A percentile compares a stretch with the other conserved stretches of the same genome.
These are phyloP conservation scores for Palythoa grandis DNA, from an alignment of 92 coral and sea anemone genomes.

Conservation along the genomic window DNA sequence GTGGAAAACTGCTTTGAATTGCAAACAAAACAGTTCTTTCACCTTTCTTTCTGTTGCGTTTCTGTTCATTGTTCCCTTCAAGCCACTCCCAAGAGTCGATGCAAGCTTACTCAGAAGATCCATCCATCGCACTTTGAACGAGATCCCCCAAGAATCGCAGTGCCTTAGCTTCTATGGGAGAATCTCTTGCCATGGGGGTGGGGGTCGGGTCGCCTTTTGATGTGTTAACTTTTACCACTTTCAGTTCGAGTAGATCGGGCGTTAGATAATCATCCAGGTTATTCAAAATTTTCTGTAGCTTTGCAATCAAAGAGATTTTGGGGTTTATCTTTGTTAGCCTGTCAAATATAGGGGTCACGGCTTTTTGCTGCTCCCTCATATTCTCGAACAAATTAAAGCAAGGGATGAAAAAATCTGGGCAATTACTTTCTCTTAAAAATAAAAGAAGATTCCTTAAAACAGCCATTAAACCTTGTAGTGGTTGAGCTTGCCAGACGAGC, in stretches of 20 bases:
- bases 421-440: conserved; percentile 23
- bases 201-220: neutral
- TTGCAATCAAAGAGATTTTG: neutral
- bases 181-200: neutral
- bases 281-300: conserved; percentile 13
- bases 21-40: too few relatives aligned
- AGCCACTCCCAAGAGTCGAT: neutral
- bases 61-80: too few relatives aligned
- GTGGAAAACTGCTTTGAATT: too few relatives aligned
- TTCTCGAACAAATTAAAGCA: conserved; percentile 16
- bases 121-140: conserved; percentile 36
- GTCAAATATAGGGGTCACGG: neutral
- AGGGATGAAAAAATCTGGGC: conserved; percentile 35
- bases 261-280: conserved; percentile 10
- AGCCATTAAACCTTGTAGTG: neutral
- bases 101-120: neutral
- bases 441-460: conserved; percentile 24
- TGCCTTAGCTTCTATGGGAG: conserved; percentile 20
- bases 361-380: neutral
- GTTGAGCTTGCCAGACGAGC: neutral
- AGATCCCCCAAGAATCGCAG: conserved; percentile 32
- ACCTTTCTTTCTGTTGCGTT: too few relatives aligned
- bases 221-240: neutral
- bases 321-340: conserved; percentile 13
- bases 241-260: conserved; percentile 3